These are phyloP conservation scores for Nymphalis urticae DNA, from an alignment of 2,888 invertebrate genomes.

Conservation along the genomic window DNA sequence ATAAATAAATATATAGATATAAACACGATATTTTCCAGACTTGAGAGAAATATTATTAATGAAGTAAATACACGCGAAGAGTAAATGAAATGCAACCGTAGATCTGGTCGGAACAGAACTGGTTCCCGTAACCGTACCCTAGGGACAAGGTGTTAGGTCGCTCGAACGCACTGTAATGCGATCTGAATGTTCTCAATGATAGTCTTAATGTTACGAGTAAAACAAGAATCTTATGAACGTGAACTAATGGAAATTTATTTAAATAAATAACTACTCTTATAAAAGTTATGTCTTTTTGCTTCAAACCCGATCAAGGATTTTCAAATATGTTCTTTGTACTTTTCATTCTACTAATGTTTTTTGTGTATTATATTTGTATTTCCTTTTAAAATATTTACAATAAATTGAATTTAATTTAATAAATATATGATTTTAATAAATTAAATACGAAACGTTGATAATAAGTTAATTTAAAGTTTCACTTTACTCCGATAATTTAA, in stretches of 20 bases:
- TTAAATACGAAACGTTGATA: too few relatives aligned
- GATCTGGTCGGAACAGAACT: conserved; percentile 7
- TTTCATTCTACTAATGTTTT: too few relatives aligned
- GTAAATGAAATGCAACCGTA: neutral
- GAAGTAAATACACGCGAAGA: neutral
- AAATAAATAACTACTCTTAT: neutral
- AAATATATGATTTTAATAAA: too few relatives aligned
- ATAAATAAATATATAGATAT: too few relatives aligned
- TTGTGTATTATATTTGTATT: too few relatives aligned
- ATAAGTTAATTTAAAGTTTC: too few relatives aligned
- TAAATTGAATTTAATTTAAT: too few relatives aligned
- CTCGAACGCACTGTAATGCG: conserved; percentile 27
- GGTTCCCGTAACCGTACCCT: conserved; percentile 15
- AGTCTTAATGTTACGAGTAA: conserved; percentile 2
- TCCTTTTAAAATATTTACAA: too few relatives aligned
- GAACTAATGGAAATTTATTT: neutral
- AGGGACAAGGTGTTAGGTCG: conserved; percentile 17
- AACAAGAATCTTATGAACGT: conserved; percentile 1
- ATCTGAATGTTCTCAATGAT: conserved; percentile 13
- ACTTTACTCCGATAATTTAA: neutral
- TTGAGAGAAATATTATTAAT: neutral
- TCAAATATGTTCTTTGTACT: too few relatives aligned
- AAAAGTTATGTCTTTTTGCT: too few relatives aligned
- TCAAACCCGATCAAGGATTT: too few relatives aligned
- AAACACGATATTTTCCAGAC: too few relatives aligned